A percentile compares a stretch with the other conserved stretches of the same genome.
Conservation (phyloP, 2,888 invertebrate genomes). For the Ormyrus pomaceus region DNA sequence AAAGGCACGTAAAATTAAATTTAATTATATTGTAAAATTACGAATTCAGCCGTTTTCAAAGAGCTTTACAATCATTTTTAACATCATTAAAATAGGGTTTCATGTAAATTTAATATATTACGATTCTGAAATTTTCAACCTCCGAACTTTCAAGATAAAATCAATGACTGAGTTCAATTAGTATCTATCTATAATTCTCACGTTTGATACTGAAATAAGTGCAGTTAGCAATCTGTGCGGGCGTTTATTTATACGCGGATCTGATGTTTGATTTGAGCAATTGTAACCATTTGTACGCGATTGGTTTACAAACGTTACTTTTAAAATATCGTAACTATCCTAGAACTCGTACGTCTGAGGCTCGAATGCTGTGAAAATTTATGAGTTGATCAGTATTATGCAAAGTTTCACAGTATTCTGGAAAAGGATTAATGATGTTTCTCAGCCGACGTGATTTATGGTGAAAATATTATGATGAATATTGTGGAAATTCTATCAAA, state of each 20-base stretch:
- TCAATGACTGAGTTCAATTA: constrained; percentile 3
- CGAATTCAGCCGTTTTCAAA: too few species aligned
- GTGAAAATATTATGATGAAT: too few species aligned
- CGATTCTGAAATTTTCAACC: too few species aligned
- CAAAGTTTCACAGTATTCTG: constrained; percentile 32
- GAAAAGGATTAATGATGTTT: constrained; percentile 31
- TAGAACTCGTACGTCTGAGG: neutral
- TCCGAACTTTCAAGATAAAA: too few species aligned
- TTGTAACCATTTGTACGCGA: constrained; percentile 10
- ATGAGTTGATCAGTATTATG: constrained; percentile 33
- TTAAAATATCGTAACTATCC: constrained; percentile 22
- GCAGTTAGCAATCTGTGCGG: neutral
- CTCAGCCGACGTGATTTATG: neutral
- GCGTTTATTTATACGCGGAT: neutral
- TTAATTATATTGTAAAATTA: too few species aligned
- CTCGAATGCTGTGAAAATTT: constrained; percentile 32
- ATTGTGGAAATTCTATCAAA: too few species aligned
- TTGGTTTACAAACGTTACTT: constrained; percentile 7
- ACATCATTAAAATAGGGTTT: too few species aligned
- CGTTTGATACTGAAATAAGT: constrained; percentile 8
- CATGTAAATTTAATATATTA: too few species aligned
- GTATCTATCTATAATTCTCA: constrained; percentile 9
- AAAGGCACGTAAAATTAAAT: too few species aligned
- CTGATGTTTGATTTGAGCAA: constrained; percentile 17
- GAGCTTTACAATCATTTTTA: too few species aligned